Conservation (phyloP, 1,140 invertebrate species). For the Harlomillsia oculata region DNA sequence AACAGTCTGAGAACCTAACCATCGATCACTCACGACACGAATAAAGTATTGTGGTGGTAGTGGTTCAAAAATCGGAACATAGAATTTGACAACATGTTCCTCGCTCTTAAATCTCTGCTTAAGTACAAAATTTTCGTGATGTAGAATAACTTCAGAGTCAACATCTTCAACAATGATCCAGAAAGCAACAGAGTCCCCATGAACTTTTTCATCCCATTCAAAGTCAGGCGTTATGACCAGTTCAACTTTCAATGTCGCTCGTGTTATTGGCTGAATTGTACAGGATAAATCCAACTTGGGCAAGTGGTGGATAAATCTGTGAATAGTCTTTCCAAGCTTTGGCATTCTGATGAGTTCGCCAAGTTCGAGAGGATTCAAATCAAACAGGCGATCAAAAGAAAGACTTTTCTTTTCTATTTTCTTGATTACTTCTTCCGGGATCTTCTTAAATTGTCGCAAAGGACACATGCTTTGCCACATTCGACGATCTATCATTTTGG, state of each 20-base stretch:
- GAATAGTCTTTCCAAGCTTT: constrained; percentile 92
- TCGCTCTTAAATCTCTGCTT: constrained; percentile 91
- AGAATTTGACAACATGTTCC: constrained; percentile 95
- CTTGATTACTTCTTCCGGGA: constrained; percentile 94
- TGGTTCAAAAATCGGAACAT: constrained; percentile 96
- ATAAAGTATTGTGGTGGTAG: constrained; percentile 97
- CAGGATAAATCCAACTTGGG: constrained; percentile 89
- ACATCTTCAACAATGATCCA: constrained; percentile 99
- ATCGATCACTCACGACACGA: constrained; percentile 49
- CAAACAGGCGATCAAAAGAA: constrained; percentile 67
- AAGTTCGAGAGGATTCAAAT: constrained; percentile 93
- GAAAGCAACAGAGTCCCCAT: constrained; percentile 92
- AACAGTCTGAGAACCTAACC: constrained; percentile 90
- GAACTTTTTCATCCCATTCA: constrained; percentile 96
- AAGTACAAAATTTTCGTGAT: constrained; percentile 95
- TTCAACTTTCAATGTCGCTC: constrained; percentile 87
- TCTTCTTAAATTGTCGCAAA: constrained; percentile 91
- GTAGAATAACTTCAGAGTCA: constrained; percentile 88
- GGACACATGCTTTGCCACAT: constrained; percentile 99
- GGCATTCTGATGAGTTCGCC: constrained; percentile 92
- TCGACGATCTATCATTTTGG: constrained; percentile 96
- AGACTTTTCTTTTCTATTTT: constrained; percentile 98
- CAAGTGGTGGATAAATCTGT: constrained; percentile 96
- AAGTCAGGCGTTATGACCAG: constrained; percentile 98
- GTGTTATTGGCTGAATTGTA: constrained; percentile 94